Evolutionary conservation across 2,888 invertebrate genomes (phyloP), one percentile per base, ranked within the genome.

Genomic region (Neoitamus cyanurus): DNA sequence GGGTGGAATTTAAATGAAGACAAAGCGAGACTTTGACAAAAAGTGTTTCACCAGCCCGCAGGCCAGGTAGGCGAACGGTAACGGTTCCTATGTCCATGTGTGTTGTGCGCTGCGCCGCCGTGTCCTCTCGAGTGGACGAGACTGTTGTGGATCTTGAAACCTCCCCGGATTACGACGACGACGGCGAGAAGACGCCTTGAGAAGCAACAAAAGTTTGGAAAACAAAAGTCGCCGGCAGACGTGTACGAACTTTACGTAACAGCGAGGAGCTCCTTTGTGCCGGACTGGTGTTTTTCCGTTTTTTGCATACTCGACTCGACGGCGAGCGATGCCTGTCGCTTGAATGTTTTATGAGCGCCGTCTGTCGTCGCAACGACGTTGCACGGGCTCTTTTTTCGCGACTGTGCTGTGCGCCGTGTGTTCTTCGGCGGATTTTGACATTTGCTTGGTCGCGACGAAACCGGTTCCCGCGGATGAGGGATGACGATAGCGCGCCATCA

Each of bases 191-290:
- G 58, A 28, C 25, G 15, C 36, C 36, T n/a, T n/a, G 46, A 42
- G 46, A 46, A 77, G 42, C 37, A 73, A 73, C 73, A 73, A 73
- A 73, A 73, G 73, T 73, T 73, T 6, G n/a, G 34, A 73, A 73
- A 36, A 73, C 73, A 73, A 73, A 73, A 73, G 58, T 58, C 58
- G 58, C 25, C 73, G 20, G 73, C 73, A 73, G 73, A 73, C 73
- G 73, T 73, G 73, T 15, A 34, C 34, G 15, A 73, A 37, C 15
- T 73, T 73, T 73, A 73, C 36, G 36, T 34, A 73, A 73, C 73
- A 20, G 73, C 7, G 48, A 2, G 15, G 48, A 72, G 20, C 36
- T 73, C 11, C 73, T 73, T 73, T 70, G 70, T 31, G 6, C 31
- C 25, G 58, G 58, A 58, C 58, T 58, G 42, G 42, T 42, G 58